Evolutionary conservation across 2,797 vertebrate species (phyloP), one percentile per base, ranked within the genome.

Genomic region (Macroramphosus scolopax): DNA sequence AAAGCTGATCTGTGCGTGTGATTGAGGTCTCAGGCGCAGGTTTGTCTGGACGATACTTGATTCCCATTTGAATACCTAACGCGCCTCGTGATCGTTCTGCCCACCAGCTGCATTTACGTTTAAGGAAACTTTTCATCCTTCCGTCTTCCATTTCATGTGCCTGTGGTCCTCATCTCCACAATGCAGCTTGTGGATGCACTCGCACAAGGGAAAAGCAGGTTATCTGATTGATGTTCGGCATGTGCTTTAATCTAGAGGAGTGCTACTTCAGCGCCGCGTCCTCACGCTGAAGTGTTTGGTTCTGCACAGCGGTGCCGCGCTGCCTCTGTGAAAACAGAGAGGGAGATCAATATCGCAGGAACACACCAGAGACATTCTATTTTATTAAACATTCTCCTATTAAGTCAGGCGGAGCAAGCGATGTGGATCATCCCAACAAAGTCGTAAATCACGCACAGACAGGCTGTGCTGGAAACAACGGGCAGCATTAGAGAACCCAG

Each of bases 341-440:
- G 68, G 63, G 72, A 79, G 81, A 89, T 88, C 83, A 87, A 85
- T 88, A 87, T 74, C 68, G 70, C 36, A 42, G 66, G 56, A 80
- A 76, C 68, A 74, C 81, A 83, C 81, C 78, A 78, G 78, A 86
- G 86, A 86, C 82, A 59, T 77, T 87, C 82, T 77, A 77, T 85
- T 89, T 88, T 86, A 89, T 89, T 88, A 87, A 88, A 87, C 70
- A 78, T 83, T 86, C 83, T 88, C 78, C 82, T 75, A 87, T 88
- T 88, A 88, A 82, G 78, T 74, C 43, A 48, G 56, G n/a, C 36
- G 49, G 77, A 33, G 60, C 49, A 15, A 72, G 63, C 14, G 3
- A 70, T 83, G 80, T 80, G 67, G 71, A 87, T 88, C 83, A 88
- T 82, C 64, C 67, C 67, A 76, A 87, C 77, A 68, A 69, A 84